Evolutionary conservation across 1,140 invertebrate species (phyloP), one percentile per base, ranked within the genome.

Genomic region (Melipona quadrifasciata): DNA sequence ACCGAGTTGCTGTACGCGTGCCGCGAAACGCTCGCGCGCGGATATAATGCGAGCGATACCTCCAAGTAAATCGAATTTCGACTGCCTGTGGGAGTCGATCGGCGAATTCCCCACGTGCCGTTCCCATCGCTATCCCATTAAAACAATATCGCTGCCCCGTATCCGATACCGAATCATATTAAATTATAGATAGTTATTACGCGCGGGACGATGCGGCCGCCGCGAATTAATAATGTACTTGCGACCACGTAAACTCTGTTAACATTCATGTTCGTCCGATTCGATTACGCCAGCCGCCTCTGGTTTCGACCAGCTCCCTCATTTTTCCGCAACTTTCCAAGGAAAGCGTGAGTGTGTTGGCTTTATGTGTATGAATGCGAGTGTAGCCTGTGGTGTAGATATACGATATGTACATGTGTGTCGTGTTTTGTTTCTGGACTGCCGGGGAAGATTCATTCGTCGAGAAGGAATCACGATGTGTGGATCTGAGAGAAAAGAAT

Each of bases 151-250:
- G 75, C 58, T 77, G 65, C 34, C 64, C 64, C 31, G 61, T 19
- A 55, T 19, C 16, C 75, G 47, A 64, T 71, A 71, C 67, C 47
- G 65, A 79, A 83, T 71, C 55, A 61, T 79, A 79, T 83, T 83
- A 83, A 79, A 83, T 83, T 79, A 83, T 88, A 88, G 78, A 86
- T 76, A 86, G 80, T 88, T 81, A 88, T 88, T 85, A 88, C 75
- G 78, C 72, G 53, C 58, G 65, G 65, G 53, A 27, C 78, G 68
- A 47, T 61, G 24, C 51, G 47, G 24, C 27, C 61, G 27, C 34
- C 21, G 27, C 21, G 39, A 80, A 85, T 88, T 85, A 88, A 88
- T 82, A 89, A 85, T 80, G 76, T 53, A 74, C 72, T 71, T 71
- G 64, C n/a, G 65, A 34, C 17, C 68, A 47, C 76, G 82, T 72